A percentile compares a stretch with the other conserved stretches of the same genome.
phyloP scores from a whole-genome alignment of 2,888 invertebrate genomes.

The Phania funesta region DNA sequence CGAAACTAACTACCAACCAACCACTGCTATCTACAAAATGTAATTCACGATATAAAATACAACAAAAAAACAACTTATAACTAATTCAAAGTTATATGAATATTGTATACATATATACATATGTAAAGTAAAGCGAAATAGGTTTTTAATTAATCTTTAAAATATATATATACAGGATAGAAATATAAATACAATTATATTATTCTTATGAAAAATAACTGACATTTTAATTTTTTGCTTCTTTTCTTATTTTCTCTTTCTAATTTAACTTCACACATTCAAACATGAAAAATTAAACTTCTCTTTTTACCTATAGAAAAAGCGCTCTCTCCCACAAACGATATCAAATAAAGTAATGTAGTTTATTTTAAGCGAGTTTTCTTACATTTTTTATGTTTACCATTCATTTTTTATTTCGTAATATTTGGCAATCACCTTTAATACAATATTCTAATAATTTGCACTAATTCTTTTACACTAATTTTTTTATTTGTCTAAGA shows the following conservation, averaged over 20 bases:
- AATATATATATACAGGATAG: neutral
- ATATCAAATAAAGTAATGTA: slow-evolving; percentile 30
- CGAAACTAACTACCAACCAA: slow-evolving; percentile 54
- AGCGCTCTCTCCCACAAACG: slow-evolving; percentile 24
- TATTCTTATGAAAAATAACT: neutral
- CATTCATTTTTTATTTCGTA: neutral
- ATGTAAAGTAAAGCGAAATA: neutral
- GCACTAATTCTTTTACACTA: neutral
- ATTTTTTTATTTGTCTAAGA: slow-evolving; percentile 3
- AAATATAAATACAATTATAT: neutral
- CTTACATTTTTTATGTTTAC: neutral
- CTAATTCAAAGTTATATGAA: neutral
- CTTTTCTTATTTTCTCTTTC: slow-evolving; percentile 6
- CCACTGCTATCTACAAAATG: slow-evolving; percentile 47
- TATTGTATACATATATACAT: neutral
- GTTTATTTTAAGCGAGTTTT: slow-evolving; percentile 29
- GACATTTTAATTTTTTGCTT: neutral
- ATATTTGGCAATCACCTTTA: slow-evolving; percentile 44
- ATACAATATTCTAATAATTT: slow-evolving; percentile 17
- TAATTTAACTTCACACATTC: slow-evolving; percentile 12
- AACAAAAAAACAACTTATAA: slow-evolving; percentile 15
- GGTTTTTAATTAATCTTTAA: neutral
- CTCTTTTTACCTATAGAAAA: slow-evolving; percentile 27
- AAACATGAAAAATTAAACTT: slow-evolving; percentile 26
- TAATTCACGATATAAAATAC: slow-evolving; percentile 3